Base-by-base conservation (phyloP, 2,888 invertebrate species). In the Diarsia brunnea region DNA sequence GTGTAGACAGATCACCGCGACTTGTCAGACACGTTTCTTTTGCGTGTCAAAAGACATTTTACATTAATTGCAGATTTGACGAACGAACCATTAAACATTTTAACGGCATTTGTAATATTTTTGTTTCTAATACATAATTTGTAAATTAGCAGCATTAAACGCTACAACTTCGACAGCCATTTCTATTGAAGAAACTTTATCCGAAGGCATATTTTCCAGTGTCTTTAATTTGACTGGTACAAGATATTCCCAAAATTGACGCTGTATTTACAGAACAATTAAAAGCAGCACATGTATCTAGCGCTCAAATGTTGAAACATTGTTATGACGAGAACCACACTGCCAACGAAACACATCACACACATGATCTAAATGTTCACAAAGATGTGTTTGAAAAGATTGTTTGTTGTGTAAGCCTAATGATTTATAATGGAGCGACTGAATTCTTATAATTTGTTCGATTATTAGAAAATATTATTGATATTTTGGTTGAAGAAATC, bases 41-140 rank as follows among this genome's bases (percentile, higher is more conserved):
- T 93, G 91, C 91, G 91, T 92, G 94, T 94, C 95, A 95, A 95
- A 95, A 95, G 95, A 95, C 95, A 95, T 93, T 88, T 89, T 89
- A 87, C 89, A 72, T 87, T 87, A 77, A 82, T 88, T 85, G 75
- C 82, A 89, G 82, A 80, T 76, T 63, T 81, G 73, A 81, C 84
- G 77, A 87, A 88, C 89, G 84, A 89, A 75, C 73, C 73, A 79
- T 73, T 73, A 43, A 72, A 58, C 73, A 67, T 73, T 66, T 65
- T 69, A 81, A 64, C 60, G 51, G 69, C 76, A 53, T 53, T 73
- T 61, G 68, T 72, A 70, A 82, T 45, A 2, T 60, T 55, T 78
- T 61, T 63, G 51, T 84, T 81, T 69, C 10, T 45, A 53, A 70
- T 60, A 55, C 11, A 7, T n/a, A 47, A 47, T 61, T 45, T 16